These are phyloP conservation scores for Phrynocephalus vlangalii DNA, from an alignment of 2,797 vertebrate species.

Conservation along the genomic window DNA sequence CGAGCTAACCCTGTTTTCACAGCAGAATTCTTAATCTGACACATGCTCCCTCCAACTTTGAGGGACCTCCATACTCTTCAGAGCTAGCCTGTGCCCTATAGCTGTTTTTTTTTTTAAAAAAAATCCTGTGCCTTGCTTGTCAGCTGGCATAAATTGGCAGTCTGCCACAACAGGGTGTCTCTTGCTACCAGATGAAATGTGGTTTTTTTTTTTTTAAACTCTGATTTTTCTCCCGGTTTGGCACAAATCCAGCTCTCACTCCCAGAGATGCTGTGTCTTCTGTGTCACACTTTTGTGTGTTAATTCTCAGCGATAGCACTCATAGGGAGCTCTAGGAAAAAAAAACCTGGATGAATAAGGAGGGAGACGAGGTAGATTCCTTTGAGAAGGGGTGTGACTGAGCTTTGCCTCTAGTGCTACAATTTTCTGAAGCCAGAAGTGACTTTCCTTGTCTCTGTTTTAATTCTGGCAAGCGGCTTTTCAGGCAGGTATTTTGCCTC, in stretches of 20 bases:
- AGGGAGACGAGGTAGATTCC: neutral
- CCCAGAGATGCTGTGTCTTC: neutral
- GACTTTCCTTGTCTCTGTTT: constrained; percentile 7
- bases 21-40: neutral
- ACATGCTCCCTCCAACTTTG: neutral
- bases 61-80: neutral
- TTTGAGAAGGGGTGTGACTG: neutral
- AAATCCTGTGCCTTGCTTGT: constrained; percentile 32
- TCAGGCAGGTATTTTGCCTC: neutral
- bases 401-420: neutral
- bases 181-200: neutral
- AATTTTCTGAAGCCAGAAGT: neutral
- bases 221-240: neutral
- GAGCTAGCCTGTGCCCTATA: neutral
- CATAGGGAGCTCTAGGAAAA: neutral
- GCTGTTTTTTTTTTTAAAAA: neutral
- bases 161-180: neutral
- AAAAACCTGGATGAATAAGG: neutral
- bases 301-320: neutral
- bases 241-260: constrained; percentile 14
- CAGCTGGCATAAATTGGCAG: constrained; percentile 16
- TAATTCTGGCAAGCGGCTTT: neutral
- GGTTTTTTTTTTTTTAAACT: neutral
- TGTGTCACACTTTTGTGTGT: neutral
- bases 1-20: neutral